Evolutionary conservation across 1,140 invertebrate species (phyloP).

Genomic region (Nautilus pompilius): DNA sequence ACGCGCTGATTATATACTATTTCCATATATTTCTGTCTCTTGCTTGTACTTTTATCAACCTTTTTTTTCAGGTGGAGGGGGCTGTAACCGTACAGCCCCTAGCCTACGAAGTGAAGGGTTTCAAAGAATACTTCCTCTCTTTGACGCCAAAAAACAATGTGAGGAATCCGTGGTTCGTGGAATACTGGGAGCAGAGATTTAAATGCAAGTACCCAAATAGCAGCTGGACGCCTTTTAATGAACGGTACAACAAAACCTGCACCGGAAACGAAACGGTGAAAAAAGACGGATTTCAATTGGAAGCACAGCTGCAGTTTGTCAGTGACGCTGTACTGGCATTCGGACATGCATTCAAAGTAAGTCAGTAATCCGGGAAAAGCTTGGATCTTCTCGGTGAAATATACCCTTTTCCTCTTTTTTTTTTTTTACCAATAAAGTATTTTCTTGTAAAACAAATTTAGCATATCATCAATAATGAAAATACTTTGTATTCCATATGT

Average conservation of each 20-base stretch:
- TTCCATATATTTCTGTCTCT: too few species aligned
- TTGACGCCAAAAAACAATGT: constrained; percentile 42
- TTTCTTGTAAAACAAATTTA: too few species aligned
- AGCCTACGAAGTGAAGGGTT: constrained; percentile 58
- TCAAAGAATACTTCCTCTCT: constrained; percentile 50
- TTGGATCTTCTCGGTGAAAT: too few species aligned
- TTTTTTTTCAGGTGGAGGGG: constrained; percentile 62
- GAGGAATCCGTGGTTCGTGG: constrained; percentile 69
- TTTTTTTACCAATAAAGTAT: too few species aligned
- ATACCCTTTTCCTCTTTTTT: too few species aligned
- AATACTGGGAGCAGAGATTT: constrained; percentile 73
- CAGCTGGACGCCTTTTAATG: constrained; percentile 41
- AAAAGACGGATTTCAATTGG: constrained; percentile 64
- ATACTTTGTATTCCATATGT: too few species aligned
- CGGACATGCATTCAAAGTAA: constrained; percentile 64
- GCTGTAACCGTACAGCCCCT: constrained; percentile 73
- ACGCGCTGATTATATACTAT: too few species aligned
- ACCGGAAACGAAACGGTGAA: constrained; percentile 33
- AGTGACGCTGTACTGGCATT: constrained; percentile 84
- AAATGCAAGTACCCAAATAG: constrained; percentile 62
- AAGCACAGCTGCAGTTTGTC: constrained; percentile 84
- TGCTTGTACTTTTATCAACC: too few species aligned
- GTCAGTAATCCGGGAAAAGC: too few species aligned
- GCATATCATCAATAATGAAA: too few species aligned
- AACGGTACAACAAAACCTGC: constrained; percentile 31